These are phyloP conservation scores for Bombus turneri DNA, from an alignment of 1,140 invertebrate species.

Conservation along the genomic window DNA sequence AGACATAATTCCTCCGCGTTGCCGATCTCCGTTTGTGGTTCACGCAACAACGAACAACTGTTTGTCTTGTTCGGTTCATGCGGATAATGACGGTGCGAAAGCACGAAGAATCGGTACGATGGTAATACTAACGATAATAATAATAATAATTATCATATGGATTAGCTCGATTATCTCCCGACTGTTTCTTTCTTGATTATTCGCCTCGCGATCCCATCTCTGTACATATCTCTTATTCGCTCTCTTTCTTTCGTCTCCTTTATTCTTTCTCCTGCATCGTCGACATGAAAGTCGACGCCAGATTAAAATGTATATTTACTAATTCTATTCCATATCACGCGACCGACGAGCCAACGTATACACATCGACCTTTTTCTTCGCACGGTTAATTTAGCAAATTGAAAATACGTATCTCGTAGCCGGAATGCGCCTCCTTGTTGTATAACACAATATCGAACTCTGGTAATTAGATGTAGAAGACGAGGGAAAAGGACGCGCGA, in stretches of 20 bases:
- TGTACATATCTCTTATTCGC: background rate
- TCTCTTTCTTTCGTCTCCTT: background rate
- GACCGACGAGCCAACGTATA: background rate
- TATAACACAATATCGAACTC: background rate
- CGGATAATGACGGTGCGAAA: conserved; percentile 62
- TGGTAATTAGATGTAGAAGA: conserved; percentile 15
- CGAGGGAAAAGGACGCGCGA: no score
- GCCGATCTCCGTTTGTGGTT: background rate
- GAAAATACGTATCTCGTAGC: background rate
- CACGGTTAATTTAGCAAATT: conserved; percentile 48
- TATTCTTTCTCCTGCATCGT: background rate
- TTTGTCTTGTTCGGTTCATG: conserved; percentile 53
- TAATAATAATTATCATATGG: conserved; percentile 49
- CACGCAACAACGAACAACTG: conserved; percentile 4
- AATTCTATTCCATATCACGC: conserved; percentile 40
- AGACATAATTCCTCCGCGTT: background rate
- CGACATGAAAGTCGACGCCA: conserved; percentile 28
- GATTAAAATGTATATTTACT: conserved; percentile 45
- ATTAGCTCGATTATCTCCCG: conserved; percentile 17
- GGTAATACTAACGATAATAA: conserved; percentile 39
- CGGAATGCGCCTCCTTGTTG: background rate
- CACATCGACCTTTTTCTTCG: background rate
- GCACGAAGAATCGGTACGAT: conserved; percentile 52
- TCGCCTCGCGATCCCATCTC: conserved; percentile 12
- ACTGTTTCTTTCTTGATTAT: conserved; percentile 38